phyloP scores from a whole-genome alignment of 2,888 invertebrate genomes.

The Papilio elwesi region DNA sequence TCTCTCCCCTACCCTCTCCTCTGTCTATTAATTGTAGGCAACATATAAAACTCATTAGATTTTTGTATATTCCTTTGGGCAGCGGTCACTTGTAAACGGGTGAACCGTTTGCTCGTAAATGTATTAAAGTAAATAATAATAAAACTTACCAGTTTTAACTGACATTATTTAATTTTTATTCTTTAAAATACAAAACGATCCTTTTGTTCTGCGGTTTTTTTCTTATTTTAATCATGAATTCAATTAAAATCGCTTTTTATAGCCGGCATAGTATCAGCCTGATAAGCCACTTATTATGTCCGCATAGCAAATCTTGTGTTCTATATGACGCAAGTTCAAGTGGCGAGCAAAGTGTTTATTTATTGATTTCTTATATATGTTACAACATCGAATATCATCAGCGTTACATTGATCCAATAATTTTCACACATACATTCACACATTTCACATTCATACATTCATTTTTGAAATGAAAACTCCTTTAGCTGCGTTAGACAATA shows the following conservation, averaged over 20 bases:
- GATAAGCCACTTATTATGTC: conserved; percentile 26
- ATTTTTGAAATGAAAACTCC: too few species aligned
- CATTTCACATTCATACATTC: too few species aligned
- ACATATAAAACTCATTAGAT: too few species aligned
- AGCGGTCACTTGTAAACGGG: background rate
- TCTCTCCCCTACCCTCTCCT: too few species aligned
- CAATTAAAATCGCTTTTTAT: conserved; percentile 22
- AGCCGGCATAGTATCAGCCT: background rate
- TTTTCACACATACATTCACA: too few species aligned
- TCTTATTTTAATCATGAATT: background rate
- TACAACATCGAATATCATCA: background rate
- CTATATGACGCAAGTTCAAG: background rate
- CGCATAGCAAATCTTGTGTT: background rate
- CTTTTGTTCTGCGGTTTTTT: background rate
- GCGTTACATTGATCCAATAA: too few species aligned
- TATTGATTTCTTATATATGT: background rate
- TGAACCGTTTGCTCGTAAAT: too few species aligned
- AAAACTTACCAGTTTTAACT: conserved; percentile 30
- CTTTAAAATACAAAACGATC: background rate
- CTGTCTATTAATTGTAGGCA: too few species aligned
- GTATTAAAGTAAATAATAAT: background rate
- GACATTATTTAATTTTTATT: conserved; percentile 10
- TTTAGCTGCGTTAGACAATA: too few species aligned
- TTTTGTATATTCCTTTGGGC: too few species aligned
- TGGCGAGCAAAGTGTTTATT: background rate